Evolutionary conservation across 2,888 invertebrate species (phyloP).

Genomic region (Cremastinae sp.): DNA sequence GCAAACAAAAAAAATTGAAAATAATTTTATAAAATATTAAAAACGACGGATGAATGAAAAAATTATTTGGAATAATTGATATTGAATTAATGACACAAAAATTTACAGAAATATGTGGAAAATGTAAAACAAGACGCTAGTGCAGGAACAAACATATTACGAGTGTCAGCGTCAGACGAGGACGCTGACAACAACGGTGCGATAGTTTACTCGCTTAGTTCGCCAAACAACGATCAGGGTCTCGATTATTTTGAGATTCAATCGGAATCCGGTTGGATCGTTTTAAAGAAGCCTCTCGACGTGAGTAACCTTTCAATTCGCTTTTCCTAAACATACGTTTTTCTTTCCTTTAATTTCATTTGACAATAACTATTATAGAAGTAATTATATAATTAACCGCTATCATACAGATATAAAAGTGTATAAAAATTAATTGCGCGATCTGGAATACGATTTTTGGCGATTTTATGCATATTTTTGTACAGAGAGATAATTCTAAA

Average conservation of each 20-base stretch:
- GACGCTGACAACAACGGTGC: slow-evolving; percentile 98
- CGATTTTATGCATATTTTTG: background rate
- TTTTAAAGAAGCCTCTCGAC: slow-evolving; percentile 96
- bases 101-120: slow-evolving; percentile 94
- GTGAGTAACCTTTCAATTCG: slow-evolving; percentile 86
- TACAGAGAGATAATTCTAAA: background rate
- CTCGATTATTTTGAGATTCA: slow-evolving; percentile 98
- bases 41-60: background rate
- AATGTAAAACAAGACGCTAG: slow-evolving; percentile 98
- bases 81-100: slow-evolving; percentile 11
- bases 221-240: slow-evolving; percentile 90
- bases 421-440: slow-evolving; percentile 62
- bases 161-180: slow-evolving; percentile 97
- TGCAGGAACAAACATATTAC: slow-evolving; percentile 95
- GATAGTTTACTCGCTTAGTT: slow-evolving; percentile 94
- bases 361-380: slow-evolving; percentile 9
- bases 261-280: slow-evolving; percentile 98
- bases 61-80: no score
- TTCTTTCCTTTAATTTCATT: slow-evolving; percentile 50
- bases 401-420: slow-evolving; percentile 58
- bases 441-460: slow-evolving; percentile 64
- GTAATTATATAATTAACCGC: slow-evolving; percentile 60
- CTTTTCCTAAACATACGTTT: slow-evolving; percentile 48
- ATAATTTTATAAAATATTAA: no score
- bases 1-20: no score